A percentile compares a stretch with the other conserved stretches of the same genome.
phyloP scores from a whole-genome alignment of 2,888 invertebrate species.

The Alloscopus bannaensis region DNA sequence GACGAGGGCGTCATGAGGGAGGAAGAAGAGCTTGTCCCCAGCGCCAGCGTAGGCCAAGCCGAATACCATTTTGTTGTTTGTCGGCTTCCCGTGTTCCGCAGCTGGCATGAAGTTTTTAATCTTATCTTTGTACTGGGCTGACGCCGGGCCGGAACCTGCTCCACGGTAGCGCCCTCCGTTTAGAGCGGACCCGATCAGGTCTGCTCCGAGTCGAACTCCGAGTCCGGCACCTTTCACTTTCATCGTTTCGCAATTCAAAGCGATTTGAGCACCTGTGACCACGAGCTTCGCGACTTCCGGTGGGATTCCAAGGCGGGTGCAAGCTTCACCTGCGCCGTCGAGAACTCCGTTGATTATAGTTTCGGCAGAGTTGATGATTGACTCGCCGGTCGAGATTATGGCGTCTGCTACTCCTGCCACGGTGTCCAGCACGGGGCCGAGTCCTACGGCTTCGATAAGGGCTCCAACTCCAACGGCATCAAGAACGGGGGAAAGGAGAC shows the following conservation, averaged over 20 bases:
- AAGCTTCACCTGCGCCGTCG: neutral
- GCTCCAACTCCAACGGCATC: neutral
- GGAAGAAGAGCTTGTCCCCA: slow-evolving; percentile 16
- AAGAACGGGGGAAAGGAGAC: neutral
- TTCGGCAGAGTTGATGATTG: neutral
- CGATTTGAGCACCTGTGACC: neutral
- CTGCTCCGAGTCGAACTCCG: neutral
- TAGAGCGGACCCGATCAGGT: neutral
- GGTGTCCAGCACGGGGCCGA: neutral
- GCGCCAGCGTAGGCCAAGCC: slow-evolving; percentile 20
- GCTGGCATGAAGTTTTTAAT: neutral
- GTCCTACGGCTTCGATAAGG: neutral
- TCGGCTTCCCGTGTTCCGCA: neutral
- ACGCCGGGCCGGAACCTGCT: neutral
- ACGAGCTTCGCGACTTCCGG: neutral
- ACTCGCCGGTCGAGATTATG: neutral
- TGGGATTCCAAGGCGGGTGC: neutral
- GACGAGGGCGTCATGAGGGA: slow-evolving; percentile 7
- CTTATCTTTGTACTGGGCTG: neutral
- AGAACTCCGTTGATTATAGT: neutral
- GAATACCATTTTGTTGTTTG: neutral
- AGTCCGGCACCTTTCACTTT: neutral
- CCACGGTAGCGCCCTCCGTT: slow-evolving; percentile 4
- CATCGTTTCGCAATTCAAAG: neutral
- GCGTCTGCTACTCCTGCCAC: neutral